Base-by-base conservation (phyloP, 2,797 vertebrate species). In the Anguilla obscura region DNA sequence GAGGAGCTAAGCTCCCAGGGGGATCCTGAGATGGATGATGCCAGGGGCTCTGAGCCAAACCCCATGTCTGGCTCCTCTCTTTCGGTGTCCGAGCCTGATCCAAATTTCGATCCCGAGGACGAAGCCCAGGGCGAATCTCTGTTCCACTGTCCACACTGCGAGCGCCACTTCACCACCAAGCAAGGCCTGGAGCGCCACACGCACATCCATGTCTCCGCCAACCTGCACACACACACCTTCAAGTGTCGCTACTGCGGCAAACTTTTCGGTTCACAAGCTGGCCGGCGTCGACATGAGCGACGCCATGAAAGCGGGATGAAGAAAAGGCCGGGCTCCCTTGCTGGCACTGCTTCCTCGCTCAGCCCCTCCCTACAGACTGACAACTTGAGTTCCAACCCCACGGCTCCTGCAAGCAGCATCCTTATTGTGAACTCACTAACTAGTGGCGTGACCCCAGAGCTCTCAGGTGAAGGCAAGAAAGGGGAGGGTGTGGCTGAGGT, bases 181-280 rank as follows among this genome's bases (percentile, higher is more conserved):
- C 98, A 99, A 87, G 98, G 98, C 18, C 96, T 99, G 0, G 98
- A 99, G 86, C 98, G 98, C 36, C 99, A 99, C 91, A 96, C 96
- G 94, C 98, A 99, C 90, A 99, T 99, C 92, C 99, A 99, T 0
- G 95, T 97, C 48, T 96, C 97, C 4, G 93, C 91, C 76, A 95
- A 93, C 92, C 95, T 95, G 91, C 95, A 95, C 86, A 92, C 94
- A 48, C 98, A 98, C 0, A 96, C 98, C 1, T 99, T 99, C 94
- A 98, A 97, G 91, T 99, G 99, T 89, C 96, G 97, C 0, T 99
- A 99, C 90, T 99, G 99, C 24, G 97, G 96, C 88, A 99, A 99
- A 89, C 95, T 97, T 0, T 99, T 99, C 0, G 98, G 98, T 88
- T 99, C 98, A 0, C 99, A 99, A 36, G 98, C 99, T 52, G 99